These are phyloP conservation scores for Steinernema scapterisci DNA, from an alignment of 2,888 invertebrate genomes.

Conservation along the genomic window DNA sequence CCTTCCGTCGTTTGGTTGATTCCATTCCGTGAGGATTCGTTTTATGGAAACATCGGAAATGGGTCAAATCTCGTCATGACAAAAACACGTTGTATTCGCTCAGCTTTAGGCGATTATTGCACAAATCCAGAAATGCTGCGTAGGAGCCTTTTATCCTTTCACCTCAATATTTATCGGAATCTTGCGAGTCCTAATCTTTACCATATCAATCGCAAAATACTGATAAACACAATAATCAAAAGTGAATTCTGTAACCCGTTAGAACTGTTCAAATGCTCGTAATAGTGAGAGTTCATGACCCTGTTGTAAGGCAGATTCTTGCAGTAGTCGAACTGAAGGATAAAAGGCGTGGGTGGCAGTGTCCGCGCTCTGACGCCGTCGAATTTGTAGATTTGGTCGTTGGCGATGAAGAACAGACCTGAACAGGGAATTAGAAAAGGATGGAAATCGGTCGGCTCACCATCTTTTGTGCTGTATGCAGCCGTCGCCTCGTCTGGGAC, in stretches of 20 bases:
- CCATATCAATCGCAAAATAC: not conserved
- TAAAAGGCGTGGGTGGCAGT: slow-evolving; percentile 1
- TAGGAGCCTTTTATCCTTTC: too few relatives aligned
- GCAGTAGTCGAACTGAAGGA: slow-evolving; percentile 9
- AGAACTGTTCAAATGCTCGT: not conserved
- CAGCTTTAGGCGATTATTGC: too few relatives aligned
- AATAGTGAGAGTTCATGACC: not conserved
- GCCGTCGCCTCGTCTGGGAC: slow-evolving; percentile 16
- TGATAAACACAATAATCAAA: not conserved
- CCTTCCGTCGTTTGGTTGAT: too few relatives aligned
- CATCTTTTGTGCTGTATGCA: slow-evolving; percentile 29
- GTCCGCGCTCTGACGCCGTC: slow-evolving; percentile 16
- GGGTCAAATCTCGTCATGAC: too few relatives aligned
- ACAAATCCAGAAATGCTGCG: too few relatives aligned
- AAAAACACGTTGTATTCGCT: too few relatives aligned
- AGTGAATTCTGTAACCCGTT: slow-evolving; percentile 1
- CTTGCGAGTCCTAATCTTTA: not conserved
- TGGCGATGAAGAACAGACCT: slow-evolving; percentile 16
- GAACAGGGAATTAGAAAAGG: not conserved
- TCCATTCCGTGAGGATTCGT: too few relatives aligned
- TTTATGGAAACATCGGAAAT: too few relatives aligned
- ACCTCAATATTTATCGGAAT: too few relatives aligned
- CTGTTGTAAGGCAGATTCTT: not conserved
- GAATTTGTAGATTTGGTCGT: slow-evolving; percentile 13
- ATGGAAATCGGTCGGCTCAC: not conserved